A percentile compares a stretch with the other conserved stretches of the same genome.
Conservation (phyloP, 2,113 vertebrate species). For the Chitala chitala region DNA sequence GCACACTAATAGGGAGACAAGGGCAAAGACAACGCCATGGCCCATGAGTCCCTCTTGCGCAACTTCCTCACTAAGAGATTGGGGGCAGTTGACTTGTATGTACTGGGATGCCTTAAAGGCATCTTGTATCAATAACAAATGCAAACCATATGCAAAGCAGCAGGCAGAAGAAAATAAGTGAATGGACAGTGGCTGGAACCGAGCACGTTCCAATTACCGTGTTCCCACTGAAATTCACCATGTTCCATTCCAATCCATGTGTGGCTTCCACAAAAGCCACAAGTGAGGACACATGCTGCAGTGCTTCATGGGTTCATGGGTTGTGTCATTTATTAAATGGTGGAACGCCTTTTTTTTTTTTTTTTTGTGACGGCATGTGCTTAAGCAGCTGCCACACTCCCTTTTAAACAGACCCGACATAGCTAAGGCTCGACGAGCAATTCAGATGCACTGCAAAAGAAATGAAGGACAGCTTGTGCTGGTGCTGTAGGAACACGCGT, state of each 20-base stretch:
- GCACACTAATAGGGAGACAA: too few species aligned
- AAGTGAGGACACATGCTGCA: neutral
- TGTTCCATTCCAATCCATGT: neutral
- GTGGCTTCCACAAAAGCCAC: neutral
- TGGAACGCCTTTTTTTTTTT: too few species aligned
- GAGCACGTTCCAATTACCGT: neutral
- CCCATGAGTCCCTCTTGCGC: constrained; percentile 3
- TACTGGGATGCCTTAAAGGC: constrained; percentile 14
- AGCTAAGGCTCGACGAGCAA: too few species aligned
- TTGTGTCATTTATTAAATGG: too few species aligned
- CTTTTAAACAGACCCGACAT: too few species aligned
- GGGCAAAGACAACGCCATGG: too few species aligned
- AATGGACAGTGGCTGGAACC: neutral
- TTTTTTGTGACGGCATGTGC: too few species aligned
- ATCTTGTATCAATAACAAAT: constrained; percentile 28
- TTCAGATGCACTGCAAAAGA: too few species aligned
- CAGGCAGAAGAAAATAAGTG: constrained; percentile 19
- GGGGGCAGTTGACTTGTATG: constrained; percentile 20
- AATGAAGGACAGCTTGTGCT: too few species aligned
- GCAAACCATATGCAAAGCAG: constrained; percentile 32
- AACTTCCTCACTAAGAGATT: neutral
- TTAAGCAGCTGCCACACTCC: too few species aligned
- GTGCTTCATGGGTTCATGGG: too few species aligned
- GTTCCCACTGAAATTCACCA: neutral
- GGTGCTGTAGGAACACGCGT: too few species aligned